Conservation (phyloP, 2,888 invertebrate genomes). For the Thysanoteuthis rhombus region DNA sequence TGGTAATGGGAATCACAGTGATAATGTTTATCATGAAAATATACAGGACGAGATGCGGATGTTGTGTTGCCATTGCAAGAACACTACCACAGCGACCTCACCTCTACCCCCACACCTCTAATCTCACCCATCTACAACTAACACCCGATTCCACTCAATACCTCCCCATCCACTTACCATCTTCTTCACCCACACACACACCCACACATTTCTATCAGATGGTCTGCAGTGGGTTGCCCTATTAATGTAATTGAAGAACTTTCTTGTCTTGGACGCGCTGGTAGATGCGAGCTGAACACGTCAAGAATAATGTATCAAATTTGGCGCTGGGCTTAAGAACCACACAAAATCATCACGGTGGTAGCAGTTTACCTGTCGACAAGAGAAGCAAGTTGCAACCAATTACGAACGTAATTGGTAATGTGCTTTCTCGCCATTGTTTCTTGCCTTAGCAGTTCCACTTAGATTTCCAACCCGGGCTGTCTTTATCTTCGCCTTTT, state of each 20-base stretch:
- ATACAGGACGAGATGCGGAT: too few species aligned
- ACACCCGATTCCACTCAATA: too few species aligned
- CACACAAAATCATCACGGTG: neutral
- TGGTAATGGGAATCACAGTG: too few species aligned
- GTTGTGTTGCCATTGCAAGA: too few species aligned
- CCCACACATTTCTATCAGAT: neutral
- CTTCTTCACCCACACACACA: neutral
- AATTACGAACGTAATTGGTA: neutral
- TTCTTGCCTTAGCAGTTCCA: neutral
- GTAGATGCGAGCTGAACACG: neutral
- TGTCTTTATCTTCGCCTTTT: neutral
- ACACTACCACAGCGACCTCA: too few species aligned
- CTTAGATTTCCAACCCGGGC: neutral
- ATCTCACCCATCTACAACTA: too few species aligned
- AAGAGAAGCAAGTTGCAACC: neutral
- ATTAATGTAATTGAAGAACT: conserved; percentile 12
- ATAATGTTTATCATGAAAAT: too few species aligned
- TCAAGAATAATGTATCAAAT: neutral
- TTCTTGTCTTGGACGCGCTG: conserved; percentile 12
- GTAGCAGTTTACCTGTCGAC: neutral
- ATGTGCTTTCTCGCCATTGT: neutral
- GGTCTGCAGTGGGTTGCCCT: neutral
- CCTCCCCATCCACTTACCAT: neutral
- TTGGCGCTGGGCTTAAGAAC: neutral
- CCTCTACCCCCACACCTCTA: too few species aligned